Conservation (phyloP, 2,113 vertebrate species). For the Ondatra zibethicus region DNA sequence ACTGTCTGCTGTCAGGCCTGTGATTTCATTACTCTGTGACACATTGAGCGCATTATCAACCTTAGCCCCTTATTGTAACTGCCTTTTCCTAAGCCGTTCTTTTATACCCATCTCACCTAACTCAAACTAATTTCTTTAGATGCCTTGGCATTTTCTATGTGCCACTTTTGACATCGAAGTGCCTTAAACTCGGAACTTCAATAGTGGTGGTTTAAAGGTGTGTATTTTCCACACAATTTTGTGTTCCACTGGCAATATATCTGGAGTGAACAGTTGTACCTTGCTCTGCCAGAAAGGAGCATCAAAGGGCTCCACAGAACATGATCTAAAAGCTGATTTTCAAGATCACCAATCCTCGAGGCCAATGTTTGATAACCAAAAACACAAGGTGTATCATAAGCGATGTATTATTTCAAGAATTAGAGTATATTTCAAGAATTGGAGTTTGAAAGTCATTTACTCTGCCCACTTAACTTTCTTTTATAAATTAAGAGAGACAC, state of each 20-base stretch:
- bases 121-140: background rate
- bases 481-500: background rate
- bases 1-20: too few species aligned
- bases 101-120: background rate
- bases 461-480: background rate
- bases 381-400: background rate
- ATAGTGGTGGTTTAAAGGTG: background rate
- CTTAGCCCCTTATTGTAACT: background rate
- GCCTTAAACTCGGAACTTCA: background rate
- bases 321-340: background rate
- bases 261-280: background rate
- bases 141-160: background rate
- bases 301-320: fast-evolving
- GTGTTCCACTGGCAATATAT: background rate
- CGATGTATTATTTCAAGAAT: background rate
- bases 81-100: background rate
- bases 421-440: background rate
- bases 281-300: background rate
- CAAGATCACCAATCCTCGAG: background rate
- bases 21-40: background rate
- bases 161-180: background rate
- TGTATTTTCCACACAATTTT: constrained; percentile 2
- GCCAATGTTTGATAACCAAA: background rate
- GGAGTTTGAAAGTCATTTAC: background rate
- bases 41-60: background rate